Base-by-base conservation (phyloP, 2,113 vertebrate genomes). In the Perccottus glenii region DNA sequence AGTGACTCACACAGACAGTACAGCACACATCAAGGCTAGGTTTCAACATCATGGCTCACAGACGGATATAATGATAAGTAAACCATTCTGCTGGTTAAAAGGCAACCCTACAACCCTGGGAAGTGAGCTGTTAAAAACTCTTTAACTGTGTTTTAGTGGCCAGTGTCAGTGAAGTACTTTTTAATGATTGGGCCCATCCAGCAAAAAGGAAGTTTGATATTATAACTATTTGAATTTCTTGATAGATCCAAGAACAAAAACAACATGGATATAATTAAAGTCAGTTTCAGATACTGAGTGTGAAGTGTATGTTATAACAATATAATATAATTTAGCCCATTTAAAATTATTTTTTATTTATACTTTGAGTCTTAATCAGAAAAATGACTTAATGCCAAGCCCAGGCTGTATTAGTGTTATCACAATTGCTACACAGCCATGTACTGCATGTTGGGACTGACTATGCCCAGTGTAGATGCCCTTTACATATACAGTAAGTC, bases 401-500 rank as follows among this genome's bases (percentile, higher is more conserved):
- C 19, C 19, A 27, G 1, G 19, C 5, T 36, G 1, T n/a, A 36
- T 36, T 75, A 60, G 50, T 55, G 35, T 43, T 42, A 40, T 32
- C n/a, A 49, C 43, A 33, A n/a, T 53, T 52, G 35, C 53, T 48
- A 15, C n/a, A 11, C 40, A 19, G 47, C 46, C 27, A 56, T 47
- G 63, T 38, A 45, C 11, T 32, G 64, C 48, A 44, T 19, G 45
- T 50, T n/a, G 44, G 81, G 67, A 86, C 83, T 71, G 66, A 80
- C 59, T 75, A 67, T 71, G 19, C 33, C 74, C 51, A 69, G 72
- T 64, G 68, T 74, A 47, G 80, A 73, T 78, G 89, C 77, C 85
- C 87, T 88, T 87, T 89, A 82, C 81, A 84, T 78, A 88, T 82
- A 86, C 19, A 27, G 19, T 27, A 86, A 91, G 85, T 86, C 87